Base-by-base conservation (phyloP, 2,113 vertebrate genomes). In the Lutjanus erythropterus region DNA sequence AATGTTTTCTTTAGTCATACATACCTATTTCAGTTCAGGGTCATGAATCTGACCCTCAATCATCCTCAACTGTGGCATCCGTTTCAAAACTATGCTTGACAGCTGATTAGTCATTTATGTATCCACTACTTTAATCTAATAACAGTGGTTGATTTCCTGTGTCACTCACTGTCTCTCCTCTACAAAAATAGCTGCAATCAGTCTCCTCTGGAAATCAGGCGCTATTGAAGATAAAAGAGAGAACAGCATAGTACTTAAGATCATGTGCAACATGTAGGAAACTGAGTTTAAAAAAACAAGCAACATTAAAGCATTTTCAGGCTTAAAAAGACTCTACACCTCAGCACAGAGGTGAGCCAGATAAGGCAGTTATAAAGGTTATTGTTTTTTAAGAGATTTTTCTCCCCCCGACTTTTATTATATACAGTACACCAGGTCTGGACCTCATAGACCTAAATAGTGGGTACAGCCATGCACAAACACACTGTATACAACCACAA, bases 151-250 rank as follows among this genome's bases (percentile, higher is more conserved):
- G 1, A 53, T 50, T 64, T 47, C 75, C 25, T 42, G 7, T 21
- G 1, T 42, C 12, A 15, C 53, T 69, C 11, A 18, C 12, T 16
- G 7, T 58, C 31, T 65, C 33, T 61, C 50, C 39, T 35, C 6
- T 41, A 3, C 16, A 23, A 27, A 41, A 14, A 33, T n/a, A 1
- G 9, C 7, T 75, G 66, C 86, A 89, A 86, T 89, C 80, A 87
- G 66, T 29, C 21, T 75, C 77, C 64, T 80, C 85, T 88, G 64
- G 55, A 61, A 91, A 87, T 91, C 84, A 88, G 31, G 6, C 25
- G 18, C 44, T 70, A 71, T 86, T 83, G 75, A 44, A 25, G 58
- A 59, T 61, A 6, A 60, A 74, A 67, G 25, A 35, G 3, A 8
- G 1, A 39, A 15, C 19, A 35, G 66, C 55, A 53, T 31, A 11